Percentiles rank a stretch among this genome's conserved stretches.
These are phyloP conservation scores for Phania funesta DNA, from an alignment of 2,888 invertebrate genomes.

Conservation along the genomic window DNA sequence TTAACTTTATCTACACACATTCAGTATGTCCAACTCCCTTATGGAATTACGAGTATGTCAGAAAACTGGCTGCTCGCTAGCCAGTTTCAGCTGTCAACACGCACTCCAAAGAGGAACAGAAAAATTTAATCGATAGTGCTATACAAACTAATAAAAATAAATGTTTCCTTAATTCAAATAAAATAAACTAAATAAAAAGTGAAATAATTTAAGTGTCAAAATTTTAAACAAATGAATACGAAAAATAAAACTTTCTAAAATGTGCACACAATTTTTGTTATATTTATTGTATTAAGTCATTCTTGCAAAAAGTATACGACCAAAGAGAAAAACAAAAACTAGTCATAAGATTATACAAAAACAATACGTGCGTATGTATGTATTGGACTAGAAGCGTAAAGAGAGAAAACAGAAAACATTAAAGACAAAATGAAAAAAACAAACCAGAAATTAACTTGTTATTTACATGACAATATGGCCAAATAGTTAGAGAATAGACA, in stretches of 20 bases:
- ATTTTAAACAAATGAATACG: not conserved
- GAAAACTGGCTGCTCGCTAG: constrained; percentile 16
- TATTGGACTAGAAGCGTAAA: no score
- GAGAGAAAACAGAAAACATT: not conserved
- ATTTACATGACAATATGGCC: not conserved
- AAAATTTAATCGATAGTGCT: constrained; percentile 41
- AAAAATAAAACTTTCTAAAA: not conserved
- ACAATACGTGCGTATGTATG: not conserved
- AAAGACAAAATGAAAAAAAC: constrained; percentile 28
- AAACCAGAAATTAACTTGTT: constrained; percentile 32
- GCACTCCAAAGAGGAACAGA: constrained; percentile 26
- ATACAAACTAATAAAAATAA: not conserved
- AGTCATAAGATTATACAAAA: constrained; percentile 63
- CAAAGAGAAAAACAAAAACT: constrained; percentile 19
- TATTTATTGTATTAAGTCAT: not conserved
- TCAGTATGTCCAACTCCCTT: not conserved
- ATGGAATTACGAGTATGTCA: not conserved
- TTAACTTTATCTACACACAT: not conserved
- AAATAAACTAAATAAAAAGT: not conserved
- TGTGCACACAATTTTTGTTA: not conserved
- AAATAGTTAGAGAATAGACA: not conserved
- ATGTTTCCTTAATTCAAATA: not conserved
- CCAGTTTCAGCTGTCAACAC: constrained; percentile 49
- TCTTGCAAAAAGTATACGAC: constrained; percentile 9
- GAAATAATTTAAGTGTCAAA: not conserved